Evolutionary conservation across 2,113 vertebrate species (phyloP), one percentile per base, ranked within the genome.

Genomic region (Euleptes europaea): DNA sequence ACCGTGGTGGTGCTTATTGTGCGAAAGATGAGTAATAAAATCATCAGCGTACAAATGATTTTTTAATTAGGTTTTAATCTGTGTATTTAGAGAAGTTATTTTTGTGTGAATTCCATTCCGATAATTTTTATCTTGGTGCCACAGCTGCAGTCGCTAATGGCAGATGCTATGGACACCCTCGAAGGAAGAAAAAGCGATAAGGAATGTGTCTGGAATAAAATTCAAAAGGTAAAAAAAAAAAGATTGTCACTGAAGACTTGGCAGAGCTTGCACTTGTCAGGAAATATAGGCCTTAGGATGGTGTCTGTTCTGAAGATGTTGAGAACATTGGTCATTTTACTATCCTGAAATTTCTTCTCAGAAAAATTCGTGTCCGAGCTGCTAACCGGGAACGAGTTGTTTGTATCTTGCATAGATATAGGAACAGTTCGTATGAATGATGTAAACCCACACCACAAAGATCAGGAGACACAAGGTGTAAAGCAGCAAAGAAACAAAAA

Each of bases 51-150:
- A 97, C 97, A 97, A 97, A 97, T 97, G 96, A 97, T 97, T 97
- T 97, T 97, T 97, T 97, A 97, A 97, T 97, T 97, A 97, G 96
- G 95, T 97, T 97, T 96, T 97, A 97, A 97, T 97, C 96, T 97
- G 95, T 95, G 95, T 96, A 93, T 97, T 98, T 97, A 96, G 96
- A 94, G 93, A 96, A 96, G 96, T 97, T 97, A 96, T 96, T 96
- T 97, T 95, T 90, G 94, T 95, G 92, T 91, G 96, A 97, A 97
- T 96, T 94, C 94, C 93, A 92, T 93, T 86, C 95, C 95, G 97
- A 97, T 97, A 95, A 96, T 95, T 96, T 97, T 97, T 98, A 97
- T 97, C 96, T 96, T 90, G 7, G 90, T 88, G 86, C 95, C 94
- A 94, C 97, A 98, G 97, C 96, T 97, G 96, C 96, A 96, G 95